Conservation (phyloP, 2,113 vertebrate species). For the Chlorodrepanis virens region DNA sequence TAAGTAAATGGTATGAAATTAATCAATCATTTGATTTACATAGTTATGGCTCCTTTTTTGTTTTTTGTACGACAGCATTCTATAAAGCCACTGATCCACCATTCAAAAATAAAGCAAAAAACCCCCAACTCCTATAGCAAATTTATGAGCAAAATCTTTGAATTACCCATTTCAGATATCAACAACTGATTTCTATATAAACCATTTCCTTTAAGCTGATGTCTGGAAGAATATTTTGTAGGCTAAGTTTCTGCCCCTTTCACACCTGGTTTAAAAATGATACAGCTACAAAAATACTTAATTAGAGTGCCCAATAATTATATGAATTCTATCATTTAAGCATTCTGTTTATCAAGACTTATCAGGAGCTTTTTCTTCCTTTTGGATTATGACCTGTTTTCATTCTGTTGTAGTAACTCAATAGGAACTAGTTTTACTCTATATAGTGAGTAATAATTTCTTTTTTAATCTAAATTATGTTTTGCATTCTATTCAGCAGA, state of each 20-base stretch:
- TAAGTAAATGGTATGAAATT: neutral
- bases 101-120: neutral
- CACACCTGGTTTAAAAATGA: neutral
- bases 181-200: neutral
- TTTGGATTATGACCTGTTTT: rapidly evolving
- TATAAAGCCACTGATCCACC: neutral
- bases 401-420: neutral
- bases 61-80: neutral
- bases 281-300: neutral
- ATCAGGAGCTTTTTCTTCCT: neutral
- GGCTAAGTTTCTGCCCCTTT: neutral
- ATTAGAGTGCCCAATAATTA: neutral
- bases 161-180: neutral
- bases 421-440: neutral
- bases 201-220: neutral
- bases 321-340: neutral
- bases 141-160: neutral
- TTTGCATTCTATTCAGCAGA: neutral
- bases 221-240: neutral
- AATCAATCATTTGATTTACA: neutral
- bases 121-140: neutral
- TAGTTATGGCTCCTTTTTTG: neutral
- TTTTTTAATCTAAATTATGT: neutral
- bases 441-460: neutral
- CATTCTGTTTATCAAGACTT: neutral